Base-by-base conservation (phyloP, 2,113 vertebrate genomes). In the Siniperca chuatsi region DNA sequence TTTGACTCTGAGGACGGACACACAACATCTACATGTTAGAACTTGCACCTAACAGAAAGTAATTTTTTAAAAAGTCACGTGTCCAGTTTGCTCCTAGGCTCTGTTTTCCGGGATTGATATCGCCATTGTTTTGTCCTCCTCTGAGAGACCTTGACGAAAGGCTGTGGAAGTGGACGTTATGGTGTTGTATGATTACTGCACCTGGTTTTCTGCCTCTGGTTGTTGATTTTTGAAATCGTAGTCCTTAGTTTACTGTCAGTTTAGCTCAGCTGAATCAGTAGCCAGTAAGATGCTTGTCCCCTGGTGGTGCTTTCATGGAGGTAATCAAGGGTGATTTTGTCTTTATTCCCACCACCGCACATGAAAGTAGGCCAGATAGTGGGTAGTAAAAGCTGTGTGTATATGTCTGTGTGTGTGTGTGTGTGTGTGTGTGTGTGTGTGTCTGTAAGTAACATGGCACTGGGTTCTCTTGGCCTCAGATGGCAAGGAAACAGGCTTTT, bases 401-500 rank as follows among this genome's bases (percentile, higher is more conserved):
- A n/a, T 77, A 35, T 89, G 50, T 87, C 25, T 75, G 46, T 85
- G 50, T 67, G 58, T 82, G 29, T 74, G 37, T 78, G 60, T 87
- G 84, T 90, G 46, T 85, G 50, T 67, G 58, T 82, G 29, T 74
- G 37, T 78, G 60, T 87, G 84, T 81, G 66, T 89, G 71, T 92
- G 72, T 81, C 8, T 90, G 81, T 88, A 83, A 87, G 75, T 87
- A 92, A 91, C 86, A 83, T 88, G 83, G 84, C 84, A 81, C 86
- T 91, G 84, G 78, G 87, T 87, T 88, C 78, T 90, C 81, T 92
- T 94, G 93, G 95, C 92, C 94, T 96, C 95, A 96, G 95, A 96
- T 96, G 96, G 95, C 92, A 91, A 94, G 71, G 86, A 94, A 94
- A 86, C 92, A 86, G 90, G 93, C 88, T 95, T 95, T 96, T 95